Evolutionary conservation across 2,888 invertebrate species (phyloP).

Genomic region (Blastobasis adustella): DNA sequence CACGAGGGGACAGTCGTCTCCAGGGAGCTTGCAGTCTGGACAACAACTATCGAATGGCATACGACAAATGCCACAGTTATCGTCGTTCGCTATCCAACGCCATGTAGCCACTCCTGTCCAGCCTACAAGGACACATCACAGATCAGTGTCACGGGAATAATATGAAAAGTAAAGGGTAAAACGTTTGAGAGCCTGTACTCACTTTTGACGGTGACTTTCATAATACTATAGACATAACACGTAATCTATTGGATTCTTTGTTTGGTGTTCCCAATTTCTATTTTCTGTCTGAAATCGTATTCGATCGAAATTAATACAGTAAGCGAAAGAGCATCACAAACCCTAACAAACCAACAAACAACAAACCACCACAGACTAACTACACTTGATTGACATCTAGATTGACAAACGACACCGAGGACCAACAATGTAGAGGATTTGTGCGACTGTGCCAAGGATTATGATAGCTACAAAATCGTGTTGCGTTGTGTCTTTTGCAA

Average conservation of each 20-base stretch:
- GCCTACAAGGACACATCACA: conserved; percentile 56
- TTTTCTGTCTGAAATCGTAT: not conserved
- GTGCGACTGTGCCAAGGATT: too few relatives aligned
- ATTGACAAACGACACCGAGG: too few relatives aligned
- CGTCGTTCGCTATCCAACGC: conserved; percentile 99
- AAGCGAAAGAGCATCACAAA: too few relatives aligned
- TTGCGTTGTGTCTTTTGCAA: too few relatives aligned
- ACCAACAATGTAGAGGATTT: too few relatives aligned
- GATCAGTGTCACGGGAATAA: not conserved
- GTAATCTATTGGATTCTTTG: too few relatives aligned
- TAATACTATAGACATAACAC: conserved; percentile 20
- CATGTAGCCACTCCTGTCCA: conserved; percentile 98
- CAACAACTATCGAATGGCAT: conserved; percentile 99
- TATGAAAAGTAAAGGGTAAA: not conserved
- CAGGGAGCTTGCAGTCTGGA: conserved; percentile 97
- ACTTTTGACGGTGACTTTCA: conserved; percentile 80
- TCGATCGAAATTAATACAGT: too few relatives aligned
- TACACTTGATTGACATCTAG: too few relatives aligned
- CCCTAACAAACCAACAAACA: too few relatives aligned
- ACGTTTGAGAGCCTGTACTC: conserved; percentile 27
- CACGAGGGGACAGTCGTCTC: conserved; percentile 98
- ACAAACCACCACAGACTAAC: too few relatives aligned
- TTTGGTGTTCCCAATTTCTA: not conserved
- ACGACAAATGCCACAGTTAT: conserved; percentile 98
- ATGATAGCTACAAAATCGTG: too few relatives aligned